Percentiles rank a stretch among this genome's conserved stretches.
Evolutionary conservation across 64 coral and sea anemone genomes (phyloP).

Genomic region (Montipora sp.): DNA sequence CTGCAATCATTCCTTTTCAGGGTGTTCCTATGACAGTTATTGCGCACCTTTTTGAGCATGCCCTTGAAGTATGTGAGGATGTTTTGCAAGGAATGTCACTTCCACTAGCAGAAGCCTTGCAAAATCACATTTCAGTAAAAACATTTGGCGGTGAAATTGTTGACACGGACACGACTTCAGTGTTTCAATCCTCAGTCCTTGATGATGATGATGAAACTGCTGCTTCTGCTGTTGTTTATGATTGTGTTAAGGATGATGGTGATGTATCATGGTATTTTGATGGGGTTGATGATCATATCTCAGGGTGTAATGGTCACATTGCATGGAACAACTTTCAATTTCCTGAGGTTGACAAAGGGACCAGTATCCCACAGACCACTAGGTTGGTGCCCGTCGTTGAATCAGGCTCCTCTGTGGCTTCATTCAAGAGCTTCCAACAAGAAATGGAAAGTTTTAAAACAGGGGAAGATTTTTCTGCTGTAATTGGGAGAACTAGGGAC

Average conservation of each 20-base stretch:
- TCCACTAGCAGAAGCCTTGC: conserved; percentile 16
- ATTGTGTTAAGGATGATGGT: not conserved
- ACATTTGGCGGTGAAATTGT: not conserved
- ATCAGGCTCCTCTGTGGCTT: not conserved
- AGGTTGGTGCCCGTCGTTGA: not conserved
- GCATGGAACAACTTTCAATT: not conserved
- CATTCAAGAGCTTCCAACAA: not conserved
- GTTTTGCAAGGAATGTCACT: conserved; percentile 39
- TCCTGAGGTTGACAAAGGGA: not conserved
- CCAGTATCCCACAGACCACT: not conserved
- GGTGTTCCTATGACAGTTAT: conserved; percentile 66
- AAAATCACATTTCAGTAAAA: not conserved
- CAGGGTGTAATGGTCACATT: not conserved
- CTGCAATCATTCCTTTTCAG: conserved; percentile 14
- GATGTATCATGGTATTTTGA: conserved; percentile 45
- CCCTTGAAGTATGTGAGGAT: conserved; percentile 14
- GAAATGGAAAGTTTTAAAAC: not conserved
- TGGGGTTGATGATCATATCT: conserved; percentile 7
- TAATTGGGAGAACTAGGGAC: not conserved
- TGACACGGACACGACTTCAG: not conserved
- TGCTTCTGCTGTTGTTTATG: not conserved
- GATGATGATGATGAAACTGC: not conserved
- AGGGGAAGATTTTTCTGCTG: not conserved
- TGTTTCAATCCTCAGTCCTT: not conserved
- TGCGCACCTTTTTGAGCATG: conserved; percentile 58